A percentile compares a stretch with the other conserved stretches of the same genome.
Conservation (phyloP, 2,888 invertebrate species). For the Kuschelorhynchus macadamiae region DNA sequence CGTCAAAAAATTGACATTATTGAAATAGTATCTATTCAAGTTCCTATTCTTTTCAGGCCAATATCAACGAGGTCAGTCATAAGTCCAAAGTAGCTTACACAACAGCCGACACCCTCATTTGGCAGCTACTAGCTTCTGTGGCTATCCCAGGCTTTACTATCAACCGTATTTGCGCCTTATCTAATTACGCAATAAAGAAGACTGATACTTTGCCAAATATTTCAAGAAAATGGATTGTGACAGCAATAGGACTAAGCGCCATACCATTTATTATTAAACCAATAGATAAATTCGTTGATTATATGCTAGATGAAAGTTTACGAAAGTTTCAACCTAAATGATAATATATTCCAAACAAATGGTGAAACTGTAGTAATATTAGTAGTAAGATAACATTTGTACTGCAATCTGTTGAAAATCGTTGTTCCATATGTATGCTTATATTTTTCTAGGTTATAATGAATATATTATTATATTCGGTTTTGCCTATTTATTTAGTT, state of each 20-base stretch:
- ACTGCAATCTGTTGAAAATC: too few relatives aligned
- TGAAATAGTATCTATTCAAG: too few relatives aligned
- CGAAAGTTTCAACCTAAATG: constrained; percentile 65
- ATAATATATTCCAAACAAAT: not conserved
- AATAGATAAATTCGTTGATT: constrained; percentile 86
- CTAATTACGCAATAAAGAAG: constrained; percentile 67
- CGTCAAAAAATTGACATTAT: too few relatives aligned
- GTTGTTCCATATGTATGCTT: too few relatives aligned
- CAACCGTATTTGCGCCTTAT: constrained; percentile 83
- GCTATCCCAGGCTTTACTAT: constrained; percentile 92
- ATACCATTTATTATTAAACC: constrained; percentile 95
- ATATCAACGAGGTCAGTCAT: constrained; percentile 53
- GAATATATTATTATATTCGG: too few relatives aligned
- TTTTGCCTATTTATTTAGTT: too few relatives aligned
- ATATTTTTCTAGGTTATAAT: too few relatives aligned
- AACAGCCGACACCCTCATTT: constrained; percentile 86
- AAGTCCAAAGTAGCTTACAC: constrained; percentile 68
- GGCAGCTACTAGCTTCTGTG: constrained; percentile 95
- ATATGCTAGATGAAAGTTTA: constrained; percentile 79
- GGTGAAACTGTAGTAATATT: too few relatives aligned
- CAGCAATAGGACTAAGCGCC: constrained; percentile 82
- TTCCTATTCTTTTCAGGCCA: constrained; percentile 53
- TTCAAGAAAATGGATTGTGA: constrained; percentile 73
- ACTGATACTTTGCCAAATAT: constrained; percentile 65
- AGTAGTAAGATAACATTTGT: too few relatives aligned